Conservation (phyloP, 30 jellyfish, hydroid and myxozoan species). For the Phacellophora camtschatica region DNA sequence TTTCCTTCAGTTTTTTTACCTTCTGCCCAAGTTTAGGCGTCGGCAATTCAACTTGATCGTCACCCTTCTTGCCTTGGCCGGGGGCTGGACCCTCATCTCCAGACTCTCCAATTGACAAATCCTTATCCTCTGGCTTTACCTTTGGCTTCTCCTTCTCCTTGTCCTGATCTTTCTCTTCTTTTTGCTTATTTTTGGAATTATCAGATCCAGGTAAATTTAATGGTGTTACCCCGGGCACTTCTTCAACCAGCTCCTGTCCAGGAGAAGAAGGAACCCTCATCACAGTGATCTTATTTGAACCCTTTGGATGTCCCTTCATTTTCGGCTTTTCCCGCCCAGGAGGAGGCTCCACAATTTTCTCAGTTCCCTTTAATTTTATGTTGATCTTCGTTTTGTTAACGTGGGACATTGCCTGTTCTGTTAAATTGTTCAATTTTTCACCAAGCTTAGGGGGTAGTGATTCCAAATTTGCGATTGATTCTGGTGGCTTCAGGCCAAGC, state of each 20-base stretch:
- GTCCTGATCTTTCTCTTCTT: neutral
- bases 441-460: slow-evolving; percentile 61
- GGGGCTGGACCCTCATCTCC: slow-evolving; percentile 64
- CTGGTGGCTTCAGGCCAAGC: slow-evolving; percentile 86
- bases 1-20: slow-evolving; percentile 15
- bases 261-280: slow-evolving; percentile 63
- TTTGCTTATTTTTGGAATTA: neutral
- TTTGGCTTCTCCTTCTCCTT: slow-evolving; percentile 12
- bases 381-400: slow-evolving; percentile 29
- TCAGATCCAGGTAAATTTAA: slow-evolving; percentile 32
- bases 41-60: slow-evolving; percentile 17
- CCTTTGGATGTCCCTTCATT: neutral
- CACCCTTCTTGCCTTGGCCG: slow-evolving; percentile 29
- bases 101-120: slow-evolving; percentile 63
- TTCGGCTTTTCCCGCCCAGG: slow-evolving; percentile 39
- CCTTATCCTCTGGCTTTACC: slow-evolving; percentile 55
- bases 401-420: slow-evolving; percentile 55
- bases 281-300: neutral
- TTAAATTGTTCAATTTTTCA: slow-evolving; percentile 47
- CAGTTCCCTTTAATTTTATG: slow-evolving; percentile 23
- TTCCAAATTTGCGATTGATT: slow-evolving; percentile 58
- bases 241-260: slow-evolving; percentile 59
- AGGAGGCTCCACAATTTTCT: slow-evolving; percentile 33
- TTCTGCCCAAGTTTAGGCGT: neutral
- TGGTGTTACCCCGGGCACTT: slow-evolving; percentile 48